Conservation (phyloP, 2,113 vertebrate genomes). For the Mus musculus region GRCm39 chr9:28991001-28991500, state of each 20-base stretch:
- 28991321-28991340: not conserved
- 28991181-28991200: not conserved
- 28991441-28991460: not conserved
- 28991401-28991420: not conserved
- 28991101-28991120: not conserved
- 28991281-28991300: not conserved
- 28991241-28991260: not conserved
- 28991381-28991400: not conserved
- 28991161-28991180: not conserved
- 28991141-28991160: not conserved
- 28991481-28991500: not conserved
- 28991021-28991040: not conserved
- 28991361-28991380: not conserved
- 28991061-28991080: not conserved
- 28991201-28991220: not conserved
- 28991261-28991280: conserved; percentile 7
- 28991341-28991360: not conserved
- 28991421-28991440: not conserved
- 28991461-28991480: not conserved
- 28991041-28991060: not conserved
- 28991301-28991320: not conserved
- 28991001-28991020: not conserved
- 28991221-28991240: not conserved
- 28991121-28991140: not conserved
- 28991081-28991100: not conserved